Conservation (phyloP, 2,888 invertebrate genomes). For the Oscheius sp. region DNA sequence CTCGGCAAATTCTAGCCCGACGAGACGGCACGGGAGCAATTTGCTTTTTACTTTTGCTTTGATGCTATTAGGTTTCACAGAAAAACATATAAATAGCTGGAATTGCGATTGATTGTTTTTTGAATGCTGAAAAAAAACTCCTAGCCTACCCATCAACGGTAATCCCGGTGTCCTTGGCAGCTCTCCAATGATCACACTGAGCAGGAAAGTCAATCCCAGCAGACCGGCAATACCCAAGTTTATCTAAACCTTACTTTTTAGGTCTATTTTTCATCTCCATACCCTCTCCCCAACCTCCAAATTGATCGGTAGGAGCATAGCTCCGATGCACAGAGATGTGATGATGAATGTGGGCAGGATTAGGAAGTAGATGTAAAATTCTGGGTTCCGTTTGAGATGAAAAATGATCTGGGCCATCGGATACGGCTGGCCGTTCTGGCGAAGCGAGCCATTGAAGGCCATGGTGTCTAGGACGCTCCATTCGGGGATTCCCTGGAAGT, state of each 20-base stretch:
- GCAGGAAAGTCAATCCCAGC: conserved; percentile 17
- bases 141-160: not conserved
- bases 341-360: conserved; percentile 21
- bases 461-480: conserved; percentile 8
- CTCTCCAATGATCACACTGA: conserved; percentile 19
- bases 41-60: too few species aligned
- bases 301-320: conserved; percentile 7
- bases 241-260: not conserved
- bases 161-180: conserved; percentile 13
- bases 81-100: too few species aligned
- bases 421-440: not conserved
- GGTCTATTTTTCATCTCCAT: not conserved
- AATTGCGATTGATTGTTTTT: too few species aligned
- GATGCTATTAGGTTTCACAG: too few species aligned
- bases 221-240: conserved; percentile 26
- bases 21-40: too few species aligned
- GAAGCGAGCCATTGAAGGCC: not conserved
- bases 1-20: too few species aligned
- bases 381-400: conserved; percentile 5
- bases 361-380: conserved; percentile 16
- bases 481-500: conserved; percentile 10
- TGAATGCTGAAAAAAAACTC: too few species aligned
- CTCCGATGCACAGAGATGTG: conserved; percentile 8
- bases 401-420: conserved; percentile 3
- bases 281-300: conserved; percentile 15